phyloP scores from a whole-genome alignment of 2,113 vertebrate species.

The Pterocles burchelli region DNA sequence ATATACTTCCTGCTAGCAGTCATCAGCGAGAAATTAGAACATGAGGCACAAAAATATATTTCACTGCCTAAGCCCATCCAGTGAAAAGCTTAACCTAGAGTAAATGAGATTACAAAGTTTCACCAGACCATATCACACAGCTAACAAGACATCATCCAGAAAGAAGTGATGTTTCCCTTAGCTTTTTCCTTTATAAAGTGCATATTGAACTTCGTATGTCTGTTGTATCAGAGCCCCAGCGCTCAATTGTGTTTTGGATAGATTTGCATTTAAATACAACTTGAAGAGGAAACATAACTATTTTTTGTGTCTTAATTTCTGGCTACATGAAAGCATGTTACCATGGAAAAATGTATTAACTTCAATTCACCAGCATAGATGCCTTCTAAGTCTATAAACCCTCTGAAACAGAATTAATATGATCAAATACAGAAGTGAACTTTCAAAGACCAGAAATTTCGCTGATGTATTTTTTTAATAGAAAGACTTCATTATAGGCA shows the following conservation, averaged over 20 bases:
- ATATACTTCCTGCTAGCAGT: not conserved
- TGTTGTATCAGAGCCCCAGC: not conserved
- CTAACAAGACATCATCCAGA: not conserved
- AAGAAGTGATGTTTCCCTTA: not conserved
- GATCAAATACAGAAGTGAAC: not conserved
- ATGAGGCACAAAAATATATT: not conserved
- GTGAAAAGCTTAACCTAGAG: not conserved
- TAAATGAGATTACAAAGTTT: not conserved
- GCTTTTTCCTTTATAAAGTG: not conserved
- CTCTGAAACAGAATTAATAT: not conserved
- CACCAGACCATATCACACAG: not conserved
- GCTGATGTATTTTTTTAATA: conserved; percentile 13
- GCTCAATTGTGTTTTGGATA: not conserved
- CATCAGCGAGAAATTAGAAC: not conserved
- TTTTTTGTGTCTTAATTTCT: not conserved
- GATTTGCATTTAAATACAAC: not conserved
- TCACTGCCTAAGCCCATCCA: not conserved
- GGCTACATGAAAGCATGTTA: not conserved
- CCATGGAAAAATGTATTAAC: not conserved
- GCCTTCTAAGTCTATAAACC: not conserved
- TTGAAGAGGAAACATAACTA: not conserved
- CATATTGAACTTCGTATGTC: not conserved
- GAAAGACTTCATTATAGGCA: not conserved
- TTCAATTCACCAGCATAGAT: not conserved
- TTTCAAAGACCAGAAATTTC: not conserved